Evolutionary conservation across 2,888 invertebrate genomes (phyloP).

Genomic region (Stegophylla sp.): DNA sequence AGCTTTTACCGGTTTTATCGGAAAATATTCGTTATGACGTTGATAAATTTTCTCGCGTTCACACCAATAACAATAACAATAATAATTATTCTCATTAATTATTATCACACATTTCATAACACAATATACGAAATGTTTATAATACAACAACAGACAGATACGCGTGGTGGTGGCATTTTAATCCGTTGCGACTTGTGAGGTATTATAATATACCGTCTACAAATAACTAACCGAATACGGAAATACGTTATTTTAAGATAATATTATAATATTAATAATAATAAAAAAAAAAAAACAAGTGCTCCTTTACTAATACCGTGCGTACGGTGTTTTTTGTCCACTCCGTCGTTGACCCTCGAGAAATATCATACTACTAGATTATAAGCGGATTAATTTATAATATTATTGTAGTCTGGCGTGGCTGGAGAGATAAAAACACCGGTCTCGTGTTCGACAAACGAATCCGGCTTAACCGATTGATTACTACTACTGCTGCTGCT

Average conservation of each 20-base stretch:
- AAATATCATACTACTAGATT: slow-evolving; percentile 26
- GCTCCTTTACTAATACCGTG: background rate
- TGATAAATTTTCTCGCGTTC: no score
- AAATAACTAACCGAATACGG: no score
- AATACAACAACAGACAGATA: background rate
- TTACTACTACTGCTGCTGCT: no score
- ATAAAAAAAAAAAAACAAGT: slow-evolving; percentile 6
- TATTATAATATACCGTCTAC: background rate
- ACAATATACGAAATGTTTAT: no score
- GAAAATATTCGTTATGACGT: no score
- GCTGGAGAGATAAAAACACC: slow-evolving; percentile 31
- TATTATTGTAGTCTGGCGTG: slow-evolving; percentile 39
- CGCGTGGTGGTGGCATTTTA: background rate
- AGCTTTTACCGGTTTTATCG: no score
- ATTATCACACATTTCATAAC: no score
- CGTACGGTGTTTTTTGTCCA: background rate
- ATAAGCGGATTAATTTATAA: slow-evolving; percentile 53
- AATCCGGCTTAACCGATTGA: slow-evolving; percentile 43
- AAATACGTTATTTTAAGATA: background rate
- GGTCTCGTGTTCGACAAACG: slow-evolving; percentile 37
- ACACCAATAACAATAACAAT: no score
- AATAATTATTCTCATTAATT: no score
- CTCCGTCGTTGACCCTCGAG: slow-evolving; percentile 6
- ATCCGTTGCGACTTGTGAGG: background rate
- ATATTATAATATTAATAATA: no score